These are phyloP conservation scores for Alces alces DNA, from an alignment of 2,113 vertebrate genomes.

Conservation along the genomic window DNA sequence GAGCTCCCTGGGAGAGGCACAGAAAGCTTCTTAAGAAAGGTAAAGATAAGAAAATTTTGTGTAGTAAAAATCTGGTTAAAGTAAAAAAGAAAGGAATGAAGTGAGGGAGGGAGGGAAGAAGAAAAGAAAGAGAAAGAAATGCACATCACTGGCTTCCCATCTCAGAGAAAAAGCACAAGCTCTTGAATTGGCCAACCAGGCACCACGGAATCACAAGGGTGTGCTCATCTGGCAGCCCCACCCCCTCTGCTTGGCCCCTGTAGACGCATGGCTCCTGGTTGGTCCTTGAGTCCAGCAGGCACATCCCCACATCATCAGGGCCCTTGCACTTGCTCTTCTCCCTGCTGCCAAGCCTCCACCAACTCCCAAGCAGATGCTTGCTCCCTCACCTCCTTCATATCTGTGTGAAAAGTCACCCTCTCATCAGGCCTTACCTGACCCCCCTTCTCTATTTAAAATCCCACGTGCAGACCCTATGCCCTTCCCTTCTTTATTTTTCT, in stretches of 20 bases:
- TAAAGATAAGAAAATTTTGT: background rate
- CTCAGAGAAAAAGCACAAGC: background rate
- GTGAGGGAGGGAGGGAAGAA: background rate
- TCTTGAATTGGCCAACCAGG: background rate
- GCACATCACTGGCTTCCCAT: background rate
- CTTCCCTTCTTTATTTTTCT: background rate
- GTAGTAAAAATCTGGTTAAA: background rate
- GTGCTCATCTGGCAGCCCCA: background rate
- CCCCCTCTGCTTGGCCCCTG: background rate
- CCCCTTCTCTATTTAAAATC: background rate
- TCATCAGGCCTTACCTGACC: background rate
- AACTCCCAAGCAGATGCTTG: background rate
- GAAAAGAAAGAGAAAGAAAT: background rate
- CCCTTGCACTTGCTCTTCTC: background rate
- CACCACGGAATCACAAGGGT: rapidly evolving
- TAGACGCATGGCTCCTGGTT: background rate
- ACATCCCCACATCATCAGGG: background rate
- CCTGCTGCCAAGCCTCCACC: background rate
- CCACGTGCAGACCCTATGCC: background rate
- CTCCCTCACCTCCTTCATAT: background rate
- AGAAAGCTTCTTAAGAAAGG: background rate
- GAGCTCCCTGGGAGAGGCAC: background rate
- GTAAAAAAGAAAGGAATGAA: background rate
- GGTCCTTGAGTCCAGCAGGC: background rate
- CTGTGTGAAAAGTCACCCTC: background rate